phyloP scores from a whole-genome alignment of 2,888 invertebrate genomes.

The Mimumesa dahlbomi region DNA sequence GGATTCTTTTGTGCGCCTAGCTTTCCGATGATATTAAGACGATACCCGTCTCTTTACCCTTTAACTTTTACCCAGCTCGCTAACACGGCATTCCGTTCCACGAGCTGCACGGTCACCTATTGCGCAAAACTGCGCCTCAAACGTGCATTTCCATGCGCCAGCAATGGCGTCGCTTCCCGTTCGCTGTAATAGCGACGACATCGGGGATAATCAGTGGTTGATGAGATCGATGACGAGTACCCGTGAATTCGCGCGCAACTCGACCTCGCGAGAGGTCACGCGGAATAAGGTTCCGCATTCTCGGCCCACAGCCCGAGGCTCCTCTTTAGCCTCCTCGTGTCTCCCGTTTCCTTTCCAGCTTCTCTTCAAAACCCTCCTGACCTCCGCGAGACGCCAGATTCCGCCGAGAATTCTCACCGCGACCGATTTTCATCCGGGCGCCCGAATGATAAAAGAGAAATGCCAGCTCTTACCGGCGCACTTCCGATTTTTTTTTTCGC shows the following conservation, averaged over 20 bases:
- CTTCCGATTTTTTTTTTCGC: slow-evolving; percentile 2
- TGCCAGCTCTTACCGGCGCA: slow-evolving; percentile 18
- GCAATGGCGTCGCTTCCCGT: slow-evolving; percentile 17
- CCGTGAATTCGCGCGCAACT: slow-evolving; percentile 67
- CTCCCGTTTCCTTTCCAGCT: too few relatives aligned
- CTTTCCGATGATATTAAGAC: slow-evolving; percentile 48
- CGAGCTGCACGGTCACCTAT: slow-evolving; percentile 39
- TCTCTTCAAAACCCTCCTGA: slow-evolving; percentile 38
- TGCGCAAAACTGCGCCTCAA: slow-evolving; percentile 58
- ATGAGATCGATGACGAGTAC: slow-evolving; percentile 8
- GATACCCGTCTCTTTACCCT: slow-evolving; percentile 51
- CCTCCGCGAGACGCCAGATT: slow-evolving; percentile 13
- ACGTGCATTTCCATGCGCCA: slow-evolving; percentile 47
- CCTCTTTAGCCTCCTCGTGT: slow-evolving; percentile 62
- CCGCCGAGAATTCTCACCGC: slow-evolving; percentile 22
- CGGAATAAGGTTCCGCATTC: slow-evolving; percentile 77
- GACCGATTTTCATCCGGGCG: slow-evolving; percentile 22
- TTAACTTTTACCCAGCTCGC: slow-evolving; percentile 51
- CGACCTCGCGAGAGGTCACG: slow-evolving; percentile 63
- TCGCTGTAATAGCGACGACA: slow-evolving; percentile 10
- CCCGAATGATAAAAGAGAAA: slow-evolving; percentile 44
- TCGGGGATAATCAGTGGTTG: background rate
- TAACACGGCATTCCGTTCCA: slow-evolving; percentile 47
- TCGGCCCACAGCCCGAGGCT: slow-evolving; percentile 78
- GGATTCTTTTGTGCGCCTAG: too few relatives aligned